Base-by-base conservation (phyloP, 2,797 vertebrate genomes). In the Myotis planiceps region DNA sequence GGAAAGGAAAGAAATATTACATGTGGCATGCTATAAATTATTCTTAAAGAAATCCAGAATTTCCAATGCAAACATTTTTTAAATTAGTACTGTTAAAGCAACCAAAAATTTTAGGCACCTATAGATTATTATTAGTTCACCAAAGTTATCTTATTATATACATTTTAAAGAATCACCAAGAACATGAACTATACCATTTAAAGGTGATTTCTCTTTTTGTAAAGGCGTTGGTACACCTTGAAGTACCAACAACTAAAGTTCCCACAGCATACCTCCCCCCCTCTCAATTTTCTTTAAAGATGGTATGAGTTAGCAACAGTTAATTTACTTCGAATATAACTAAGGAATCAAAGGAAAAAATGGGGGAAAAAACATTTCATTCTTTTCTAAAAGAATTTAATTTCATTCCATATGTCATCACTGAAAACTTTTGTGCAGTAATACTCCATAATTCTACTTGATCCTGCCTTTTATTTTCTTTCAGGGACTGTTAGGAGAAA, bases 1-100 rank as follows among this genome's bases (percentile, higher is more conserved):
- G 99, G 99, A 99, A 99, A 99, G 99, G 98, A 99, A 98, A 99
- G 99, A 99, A 98, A 98, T 96, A 98, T 99, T 98, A 99, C 97
- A 98, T 34, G 97, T 98, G 98, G 98, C 98, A 98, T 97, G 98
- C 98, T 95, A 98, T 78, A 98, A 93, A 98, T 96, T 94, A 97
- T 94, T 98, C 95, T 95, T 98, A 97, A 94, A 97, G 97, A 98
- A 95, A 98, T 76, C 86, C 96, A 98, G 98, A 98, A 87, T 96
- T 98, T 94, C 97, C 97, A 82, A 96, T 92, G 97, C 98, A 98
- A 97, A 97, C 95, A 96, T 58, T 75, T 89, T 92, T 88, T 90
- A 95, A 86, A 98, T 97, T 93, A 98, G 97, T 97, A 96, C 89
- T 95, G 96, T 90, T 98, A 98, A 97, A 97, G 98, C 94, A 95